A percentile compares a stretch with the other conserved stretches of the same genome.
These are phyloP conservation scores for Tenthredo livida DNA, from an alignment of 2,888 invertebrate genomes.

Conservation along the genomic window DNA sequence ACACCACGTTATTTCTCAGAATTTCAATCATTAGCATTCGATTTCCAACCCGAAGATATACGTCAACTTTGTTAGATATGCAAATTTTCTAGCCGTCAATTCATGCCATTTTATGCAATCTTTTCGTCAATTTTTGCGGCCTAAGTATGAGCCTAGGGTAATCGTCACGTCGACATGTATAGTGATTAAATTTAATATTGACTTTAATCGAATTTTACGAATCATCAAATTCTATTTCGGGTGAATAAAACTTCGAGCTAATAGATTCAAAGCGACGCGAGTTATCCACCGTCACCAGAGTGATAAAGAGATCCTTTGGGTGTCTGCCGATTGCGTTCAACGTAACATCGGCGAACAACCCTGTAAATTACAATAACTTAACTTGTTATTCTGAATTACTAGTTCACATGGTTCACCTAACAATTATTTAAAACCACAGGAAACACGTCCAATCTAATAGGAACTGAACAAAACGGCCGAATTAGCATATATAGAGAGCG, in stretches of 20 bases:
- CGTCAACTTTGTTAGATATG: not conserved
- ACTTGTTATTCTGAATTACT: slow-evolving; percentile 2
- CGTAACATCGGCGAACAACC: slow-evolving; percentile 7
- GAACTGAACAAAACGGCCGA: not conserved
- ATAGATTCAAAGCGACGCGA: not conserved
- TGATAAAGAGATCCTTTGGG: not conserved
- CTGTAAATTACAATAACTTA: slow-evolving; percentile 1
- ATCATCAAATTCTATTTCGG: not conserved
- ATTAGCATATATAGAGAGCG: slow-evolving; percentile 20
- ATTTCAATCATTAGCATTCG: not conserved
- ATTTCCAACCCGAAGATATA: not conserved
- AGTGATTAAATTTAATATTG: not conserved
- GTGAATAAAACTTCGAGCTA: not conserved
- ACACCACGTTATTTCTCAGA: not conserved
- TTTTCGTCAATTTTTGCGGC: not conserved
- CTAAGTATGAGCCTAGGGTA: not conserved
- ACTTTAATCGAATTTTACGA: not conserved
- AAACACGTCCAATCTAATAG: slow-evolving; percentile 12
- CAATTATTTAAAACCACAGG: slow-evolving; percentile 33
- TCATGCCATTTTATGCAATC: not conserved
- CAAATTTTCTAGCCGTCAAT: not conserved
- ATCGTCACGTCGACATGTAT: not conserved
- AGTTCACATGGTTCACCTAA: slow-evolving; percentile 13
- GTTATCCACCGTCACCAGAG: not conserved
- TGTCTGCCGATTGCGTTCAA: slow-evolving; percentile 6